Base-by-base conservation (phyloP, 2,888 invertebrate genomes). In the Zelleria hepariella region DNA sequence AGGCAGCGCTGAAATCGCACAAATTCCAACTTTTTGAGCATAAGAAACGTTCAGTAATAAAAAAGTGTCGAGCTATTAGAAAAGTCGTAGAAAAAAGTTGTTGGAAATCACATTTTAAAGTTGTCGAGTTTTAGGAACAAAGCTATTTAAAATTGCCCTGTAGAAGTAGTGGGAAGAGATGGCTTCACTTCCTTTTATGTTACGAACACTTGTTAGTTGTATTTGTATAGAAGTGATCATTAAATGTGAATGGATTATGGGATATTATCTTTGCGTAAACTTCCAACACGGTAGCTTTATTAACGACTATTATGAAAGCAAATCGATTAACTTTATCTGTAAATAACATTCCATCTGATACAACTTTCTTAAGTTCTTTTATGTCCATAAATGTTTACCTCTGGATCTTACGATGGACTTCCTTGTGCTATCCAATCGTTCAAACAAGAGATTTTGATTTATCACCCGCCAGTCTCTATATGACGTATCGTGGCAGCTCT, bases 391-490 rank as follows among this genome's bases (percentile, higher is more conserved):
- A 42, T 15, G n/a, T n/a, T n/a, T 7, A 20, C 2, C 52, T 21
- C 24, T 24, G 18, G 24, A 52, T 24, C 24, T 1, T 24, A 2
- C 52, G 15, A 7, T 52, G 23, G 10, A 52, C 25, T 53, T 23
- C 26, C 15, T 23, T 10, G 23, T 8, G 54, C n/a, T 18, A 26
- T 54, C 26, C 55, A 32, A 55, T 55, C 32, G 32, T 32, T 55
- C 55, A 51, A 51, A 20, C 23, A 32, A 18, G 47, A 23, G 74
- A 77, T 74, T 77, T 74, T 82, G 82, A 85, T 84, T 82, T 80
- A 84, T 82, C 67, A 68, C 64, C 66, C 64, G 62, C 66, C 68
- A 69, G 71, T 74, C 73, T 67, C 65, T 65, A 68, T 71, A 72
- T 75, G 77, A 79, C 74, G 74, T 73, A 76, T 72, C 67, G 70